These are phyloP conservation scores for Mormyrops boulengeri DNA, from an alignment of 2,797 vertebrate genomes.

Conservation along the genomic window DNA sequence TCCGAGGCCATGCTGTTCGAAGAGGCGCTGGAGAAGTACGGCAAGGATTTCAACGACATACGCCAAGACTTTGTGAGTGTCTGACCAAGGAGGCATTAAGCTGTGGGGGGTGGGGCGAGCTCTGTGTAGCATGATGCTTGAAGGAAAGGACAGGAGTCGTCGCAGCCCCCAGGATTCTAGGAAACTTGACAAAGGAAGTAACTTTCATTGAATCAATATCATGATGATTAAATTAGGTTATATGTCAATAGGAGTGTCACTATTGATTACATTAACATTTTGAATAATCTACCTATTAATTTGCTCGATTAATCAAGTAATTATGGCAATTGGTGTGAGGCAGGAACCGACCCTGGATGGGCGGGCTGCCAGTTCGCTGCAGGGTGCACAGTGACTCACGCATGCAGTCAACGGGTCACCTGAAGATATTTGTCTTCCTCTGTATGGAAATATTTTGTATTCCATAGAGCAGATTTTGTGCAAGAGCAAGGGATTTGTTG, in stretches of 20 bases:
- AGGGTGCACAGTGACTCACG: background rate
- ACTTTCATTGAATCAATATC: background rate
- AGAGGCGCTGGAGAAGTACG: constrained; percentile 89
- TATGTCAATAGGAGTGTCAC: background rate
- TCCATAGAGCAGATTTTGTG: background rate
- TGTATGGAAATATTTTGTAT: background rate
- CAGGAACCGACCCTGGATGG: background rate
- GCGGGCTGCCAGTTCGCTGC: background rate
- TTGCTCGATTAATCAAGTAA: background rate
- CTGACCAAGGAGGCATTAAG: background rate
- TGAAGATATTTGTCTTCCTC: background rate
- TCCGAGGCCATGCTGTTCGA: constrained; percentile 93
- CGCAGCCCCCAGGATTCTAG: background rate
- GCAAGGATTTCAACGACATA: constrained; percentile 92
- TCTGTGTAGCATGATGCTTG: background rate
- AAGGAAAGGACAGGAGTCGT: background rate
- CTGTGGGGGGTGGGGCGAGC: background rate
- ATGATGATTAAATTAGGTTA: background rate
- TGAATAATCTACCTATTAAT: background rate
- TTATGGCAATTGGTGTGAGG: background rate
- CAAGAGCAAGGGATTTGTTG: background rate
- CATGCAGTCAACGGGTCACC: background rate
- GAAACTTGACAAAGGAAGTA: background rate
- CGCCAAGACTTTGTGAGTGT: constrained; percentile 88
- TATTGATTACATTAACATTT: background rate